Conservation (phyloP, 1,140 invertebrate species). For the Drosophila repletoides region DNA sequence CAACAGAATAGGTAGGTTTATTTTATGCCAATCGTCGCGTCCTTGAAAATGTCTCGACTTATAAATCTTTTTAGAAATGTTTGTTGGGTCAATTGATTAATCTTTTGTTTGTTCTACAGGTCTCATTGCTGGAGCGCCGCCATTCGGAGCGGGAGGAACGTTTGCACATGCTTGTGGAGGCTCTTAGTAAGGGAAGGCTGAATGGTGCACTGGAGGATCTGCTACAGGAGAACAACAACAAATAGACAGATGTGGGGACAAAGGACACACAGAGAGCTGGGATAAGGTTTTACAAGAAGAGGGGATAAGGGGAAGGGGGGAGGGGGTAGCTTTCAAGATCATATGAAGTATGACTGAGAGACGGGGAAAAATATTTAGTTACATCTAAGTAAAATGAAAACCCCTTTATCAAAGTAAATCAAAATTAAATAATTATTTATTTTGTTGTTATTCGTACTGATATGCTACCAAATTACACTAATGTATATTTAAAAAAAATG, state of each 20-base stretch:
- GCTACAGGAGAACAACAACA: conserved; percentile 75
- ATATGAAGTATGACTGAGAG: conserved; percentile 1
- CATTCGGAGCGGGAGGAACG: conserved; percentile 81
- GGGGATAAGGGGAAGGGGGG: too few species aligned
- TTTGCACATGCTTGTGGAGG: conserved; percentile 81
- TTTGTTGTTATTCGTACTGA: conserved; percentile 9
- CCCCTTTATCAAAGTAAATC: not conserved
- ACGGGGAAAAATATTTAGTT: not conserved
- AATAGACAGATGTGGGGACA: conserved; percentile 28
- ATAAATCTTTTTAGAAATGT: too few species aligned
- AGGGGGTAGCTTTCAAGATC: too few species aligned
- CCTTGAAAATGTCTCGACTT: too few species aligned
- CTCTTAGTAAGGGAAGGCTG: conserved; percentile 77
- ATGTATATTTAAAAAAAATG: conserved; percentile 7
- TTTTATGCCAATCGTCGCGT: too few species aligned
- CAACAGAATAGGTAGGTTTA: too few species aligned
- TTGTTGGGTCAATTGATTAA: not conserved
- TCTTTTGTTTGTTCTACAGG: conserved; percentile 36
- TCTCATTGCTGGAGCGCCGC: conserved; percentile 74
- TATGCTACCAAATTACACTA: not conserved
- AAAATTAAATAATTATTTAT: not conserved
- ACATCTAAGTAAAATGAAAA: not conserved
- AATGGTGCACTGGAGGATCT: conserved; percentile 76
- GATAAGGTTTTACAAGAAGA: too few species aligned
- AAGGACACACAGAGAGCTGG: too few species aligned